Base-by-base conservation (phyloP, 2,888 invertebrate genomes). In the Teinopalpus imperialis region DNA sequence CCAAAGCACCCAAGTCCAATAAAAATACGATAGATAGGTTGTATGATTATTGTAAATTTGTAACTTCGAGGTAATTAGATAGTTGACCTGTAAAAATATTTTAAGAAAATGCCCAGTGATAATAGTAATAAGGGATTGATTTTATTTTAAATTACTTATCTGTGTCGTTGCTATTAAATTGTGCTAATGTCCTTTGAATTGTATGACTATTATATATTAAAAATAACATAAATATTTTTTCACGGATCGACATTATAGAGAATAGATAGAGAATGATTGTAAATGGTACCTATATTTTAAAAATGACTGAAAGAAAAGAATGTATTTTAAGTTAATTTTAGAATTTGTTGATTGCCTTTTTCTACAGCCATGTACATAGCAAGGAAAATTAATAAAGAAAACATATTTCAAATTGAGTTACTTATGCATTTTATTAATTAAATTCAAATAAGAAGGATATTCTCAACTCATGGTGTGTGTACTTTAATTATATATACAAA, bases 311-410 rank as follows among this genome's bases (percentile, higher is more conserved):
- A 62, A 74, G 68, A 78, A 71, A 75, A 72, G 69, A 66, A 74
- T 69, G 69, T 81, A 81, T 72, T 79, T 75, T 83, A 81, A 79
- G 81, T 81, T 83, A 80, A 70, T 74, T 71, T 81, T 78, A 79
- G 74, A 72, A 73, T 74, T 72, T 78, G 78, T 80, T 68, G 65
- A 65, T 59, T 81, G 83, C 80, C 74, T 82, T 86, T 43, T 85
- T 85, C 79, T 83, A 86, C 80, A 76, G 79, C 78, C 82, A 68
- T 88, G 86, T 88, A 87, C 67, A 83, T 83, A 87, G 81, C 85
- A 63, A 73, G 65, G 64, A 72, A 66, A 53, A 56, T 55, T 52
- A 58, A 59, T 69, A 68, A 74, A 69, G 61, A 62, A 71, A 59
- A 46, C 58, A 69, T 77, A 80, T 79, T 81, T 80, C 75, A 68